Conservation (phyloP, 2,888 invertebrate genomes). For the Thymelicus sylvestris region DNA sequence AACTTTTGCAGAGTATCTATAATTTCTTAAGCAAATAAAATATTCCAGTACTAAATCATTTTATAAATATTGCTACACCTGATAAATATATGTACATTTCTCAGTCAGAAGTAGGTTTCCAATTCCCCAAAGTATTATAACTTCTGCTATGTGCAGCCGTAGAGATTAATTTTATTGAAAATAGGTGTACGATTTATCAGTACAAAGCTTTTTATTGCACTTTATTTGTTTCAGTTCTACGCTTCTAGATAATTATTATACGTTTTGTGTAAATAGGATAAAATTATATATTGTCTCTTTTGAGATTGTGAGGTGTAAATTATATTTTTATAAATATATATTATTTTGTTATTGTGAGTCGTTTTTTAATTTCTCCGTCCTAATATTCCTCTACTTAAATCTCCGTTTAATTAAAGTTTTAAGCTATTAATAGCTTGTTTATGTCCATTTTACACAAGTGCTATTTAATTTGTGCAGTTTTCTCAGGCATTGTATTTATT, state of each 20-base stretch:
- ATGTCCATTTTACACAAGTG: too few relatives aligned
- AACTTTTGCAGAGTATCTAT: too few relatives aligned
- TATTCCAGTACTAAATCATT: too few relatives aligned
- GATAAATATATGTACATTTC: too few relatives aligned
- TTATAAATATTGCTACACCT: too few relatives aligned
- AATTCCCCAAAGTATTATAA: too few relatives aligned
- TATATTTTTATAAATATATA: conserved; percentile 75
- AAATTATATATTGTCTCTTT: conserved; percentile 64
- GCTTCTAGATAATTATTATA: conserved; percentile 56
- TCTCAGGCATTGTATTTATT: too few relatives aligned
- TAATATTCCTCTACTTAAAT: background rate
- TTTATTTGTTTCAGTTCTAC: conserved; percentile 50
- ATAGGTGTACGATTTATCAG: conserved; percentile 43
- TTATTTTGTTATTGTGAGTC: conserved; percentile 48
- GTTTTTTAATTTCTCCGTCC: conserved; percentile 7
- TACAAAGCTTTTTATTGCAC: conserved; percentile 55
- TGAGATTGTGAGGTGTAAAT: conserved; percentile 71
- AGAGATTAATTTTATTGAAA: conserved; percentile 17
- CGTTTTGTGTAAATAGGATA: conserved; percentile 61
- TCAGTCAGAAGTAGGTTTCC: too few relatives aligned
- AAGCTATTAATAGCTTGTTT: too few relatives aligned
- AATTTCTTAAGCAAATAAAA: too few relatives aligned
- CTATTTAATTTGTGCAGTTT: too few relatives aligned
- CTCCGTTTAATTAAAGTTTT: too few relatives aligned
- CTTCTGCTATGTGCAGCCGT: background rate